Evolutionary conservation across 2,113 vertebrate genomes (phyloP).

Genomic region (Galbula dea): DNA sequence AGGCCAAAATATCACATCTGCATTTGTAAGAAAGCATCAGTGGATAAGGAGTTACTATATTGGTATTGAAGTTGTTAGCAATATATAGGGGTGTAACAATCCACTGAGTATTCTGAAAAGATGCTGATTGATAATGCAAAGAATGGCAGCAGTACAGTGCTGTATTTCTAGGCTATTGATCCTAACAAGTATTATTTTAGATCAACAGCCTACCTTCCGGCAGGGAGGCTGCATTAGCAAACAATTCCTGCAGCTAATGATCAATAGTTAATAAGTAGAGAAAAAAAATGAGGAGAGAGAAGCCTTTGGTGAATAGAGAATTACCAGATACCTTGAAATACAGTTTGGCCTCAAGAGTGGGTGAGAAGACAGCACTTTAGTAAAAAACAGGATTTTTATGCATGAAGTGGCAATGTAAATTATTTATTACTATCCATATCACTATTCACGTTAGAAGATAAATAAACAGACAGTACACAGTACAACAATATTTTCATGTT

Average conservation of each 20-base stretch:
- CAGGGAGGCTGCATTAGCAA: neutral
- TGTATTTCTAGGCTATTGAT: neutral
- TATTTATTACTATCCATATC: neutral
- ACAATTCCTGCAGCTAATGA: neutral
- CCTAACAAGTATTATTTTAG: conserved; percentile 1
- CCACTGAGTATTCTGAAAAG: neutral
- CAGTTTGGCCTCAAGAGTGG: neutral
- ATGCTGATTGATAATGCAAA: neutral
- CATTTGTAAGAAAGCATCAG: neutral
- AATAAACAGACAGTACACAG: neutral
- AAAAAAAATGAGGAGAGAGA: neutral
- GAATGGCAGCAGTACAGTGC: neutral
- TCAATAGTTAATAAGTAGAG: conserved; percentile 28
- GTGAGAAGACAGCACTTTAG: neutral
- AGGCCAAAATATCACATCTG: neutral
- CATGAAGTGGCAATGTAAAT: neutral
- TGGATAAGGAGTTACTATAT: neutral
- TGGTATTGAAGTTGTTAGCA: neutral
- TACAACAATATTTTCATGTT: neutral
- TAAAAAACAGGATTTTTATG: neutral
- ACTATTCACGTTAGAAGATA: neutral
- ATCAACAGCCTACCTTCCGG: neutral
- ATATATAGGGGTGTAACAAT: neutral
- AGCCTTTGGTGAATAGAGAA: neutral
- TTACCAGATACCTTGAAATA: neutral